phyloP scores from a whole-genome alignment of 1,140 invertebrate genomes.

The Matsumurasca onukii region DNA sequence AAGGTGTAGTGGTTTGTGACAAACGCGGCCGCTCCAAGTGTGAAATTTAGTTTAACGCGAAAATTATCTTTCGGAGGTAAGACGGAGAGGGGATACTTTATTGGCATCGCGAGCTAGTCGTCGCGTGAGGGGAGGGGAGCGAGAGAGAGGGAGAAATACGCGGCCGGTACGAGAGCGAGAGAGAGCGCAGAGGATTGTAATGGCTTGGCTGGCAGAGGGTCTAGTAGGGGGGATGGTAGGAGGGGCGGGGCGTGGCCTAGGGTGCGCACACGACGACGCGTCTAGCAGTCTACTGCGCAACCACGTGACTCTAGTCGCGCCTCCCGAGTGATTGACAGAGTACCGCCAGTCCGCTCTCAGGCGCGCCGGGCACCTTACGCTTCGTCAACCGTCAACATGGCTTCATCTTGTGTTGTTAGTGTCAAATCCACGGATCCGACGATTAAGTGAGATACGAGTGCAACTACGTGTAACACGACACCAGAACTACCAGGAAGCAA shows the following conservation, averaged over 20 bases:
- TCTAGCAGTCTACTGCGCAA: constrained; percentile 1
- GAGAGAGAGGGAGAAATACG: constrained; percentile 14
- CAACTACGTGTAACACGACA: background rate
- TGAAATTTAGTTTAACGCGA: constrained; percentile 30
- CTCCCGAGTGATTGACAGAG: constrained; percentile 24
- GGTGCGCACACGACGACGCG: constrained; percentile 1
- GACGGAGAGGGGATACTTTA: constrained; percentile 28
- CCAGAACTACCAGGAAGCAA: no score
- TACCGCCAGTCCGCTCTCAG: constrained; percentile 5
- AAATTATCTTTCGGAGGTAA: constrained; percentile 22
- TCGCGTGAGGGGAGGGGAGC: background rate
- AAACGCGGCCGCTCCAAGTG: constrained; percentile 12
- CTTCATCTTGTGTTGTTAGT: constrained; percentile 3
- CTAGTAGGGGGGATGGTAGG: constrained; percentile 3
- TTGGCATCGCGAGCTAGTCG: constrained; percentile 15
- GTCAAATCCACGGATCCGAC: background rate
- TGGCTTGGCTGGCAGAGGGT: no score
- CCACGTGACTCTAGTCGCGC: constrained; percentile 23
- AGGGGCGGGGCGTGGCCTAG: constrained; percentile 19
- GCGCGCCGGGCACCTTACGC: constrained; percentile 4
- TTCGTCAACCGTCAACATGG: background rate
- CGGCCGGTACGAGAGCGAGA: background rate
- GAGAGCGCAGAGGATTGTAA: no score
- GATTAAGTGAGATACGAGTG: background rate
- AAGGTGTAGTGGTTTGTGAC: constrained; percentile 17